These are phyloP conservation scores for Hemaris fuciformis DNA, from an alignment of 2,888 invertebrate species.

Conservation along the genomic window DNA sequence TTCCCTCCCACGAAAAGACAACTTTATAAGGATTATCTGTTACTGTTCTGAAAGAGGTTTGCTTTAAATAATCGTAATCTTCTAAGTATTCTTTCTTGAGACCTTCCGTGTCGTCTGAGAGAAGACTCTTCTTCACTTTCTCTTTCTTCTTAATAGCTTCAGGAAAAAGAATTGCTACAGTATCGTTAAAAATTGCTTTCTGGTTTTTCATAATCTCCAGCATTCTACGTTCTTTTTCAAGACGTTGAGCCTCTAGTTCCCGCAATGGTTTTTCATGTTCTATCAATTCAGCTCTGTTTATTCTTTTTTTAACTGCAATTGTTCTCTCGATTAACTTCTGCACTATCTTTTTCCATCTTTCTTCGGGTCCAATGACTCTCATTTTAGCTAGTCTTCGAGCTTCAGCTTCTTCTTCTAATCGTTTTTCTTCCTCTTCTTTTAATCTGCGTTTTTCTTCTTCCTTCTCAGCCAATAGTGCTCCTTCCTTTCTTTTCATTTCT, in stretches of 20 bases:
- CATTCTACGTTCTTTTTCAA: conserved; percentile 81
- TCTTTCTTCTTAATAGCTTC: conserved; percentile 78
- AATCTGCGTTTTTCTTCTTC: conserved; percentile 63
- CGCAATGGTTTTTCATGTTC: conserved; percentile 83
- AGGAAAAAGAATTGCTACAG: conserved; percentile 83
- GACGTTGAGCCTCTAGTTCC: conserved; percentile 80
- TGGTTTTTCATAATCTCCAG: conserved; percentile 80
- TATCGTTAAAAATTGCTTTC: conserved; percentile 84
- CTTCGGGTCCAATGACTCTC: conserved; percentile 68
- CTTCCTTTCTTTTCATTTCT: conserved; percentile 67
- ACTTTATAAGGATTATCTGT: conserved; percentile 70
- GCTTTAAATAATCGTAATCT: conserved; percentile 56
- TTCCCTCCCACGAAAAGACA: conserved; percentile 80
- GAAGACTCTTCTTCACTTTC: conserved; percentile 63
- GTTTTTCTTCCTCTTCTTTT: conserved; percentile 68
- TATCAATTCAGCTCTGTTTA: conserved; percentile 82
- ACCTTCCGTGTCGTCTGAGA: conserved; percentile 63
- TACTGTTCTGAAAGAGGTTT: conserved; percentile 60
- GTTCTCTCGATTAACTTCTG: conserved; percentile 84
- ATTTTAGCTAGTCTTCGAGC: conserved; percentile 63
- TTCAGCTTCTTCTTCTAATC: conserved; percentile 75
- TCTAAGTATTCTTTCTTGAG: conserved; percentile 60
- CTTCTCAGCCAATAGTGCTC: conserved; percentile 64
- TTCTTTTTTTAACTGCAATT: conserved; percentile 83
- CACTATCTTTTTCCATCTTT: conserved; percentile 84